Evolutionary conservation across 2,888 invertebrate species (phyloP), one percentile per base, ranked within the genome.

Genomic region (Mythimna albipuncta): DNA sequence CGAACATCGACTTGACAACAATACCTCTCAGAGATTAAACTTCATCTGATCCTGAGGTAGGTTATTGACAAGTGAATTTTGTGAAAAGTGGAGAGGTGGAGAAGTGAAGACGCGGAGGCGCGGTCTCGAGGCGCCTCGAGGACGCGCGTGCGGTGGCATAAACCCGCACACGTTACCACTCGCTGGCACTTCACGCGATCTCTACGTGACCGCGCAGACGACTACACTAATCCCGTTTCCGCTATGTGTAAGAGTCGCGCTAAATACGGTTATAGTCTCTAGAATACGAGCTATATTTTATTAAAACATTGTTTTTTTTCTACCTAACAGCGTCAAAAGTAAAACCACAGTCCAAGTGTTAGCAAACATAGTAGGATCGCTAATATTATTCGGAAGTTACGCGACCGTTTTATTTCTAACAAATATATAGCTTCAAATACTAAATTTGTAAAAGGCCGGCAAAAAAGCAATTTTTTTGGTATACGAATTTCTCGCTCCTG

Each of bases 181-280:
- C 88, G 83, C 81, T 84, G 91, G 89, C 92, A 92, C 95, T 94
- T 92, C 90, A 94, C 93, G 89, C 89, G 89, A 85, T 86, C 90
- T 89, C 91, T 94, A 95, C 95, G 95, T 95, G 95, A 94, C 95
- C 90, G 90, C 91, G 95, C 95, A 95, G 95, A 93, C 92, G 89
- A 88, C 91, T 90, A 88, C 93, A 92, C 91, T 94, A 94, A 95
- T 95, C 91, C 90, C 88, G 88, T 93, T 88, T 75, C 81, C 82
- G 82, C 87, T 87, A 89, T 84, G 85, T 85, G 83, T 85, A 86
- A 88, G 84, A 86, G 86, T 81, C 70, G 69, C 54, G 82, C 85
- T 87, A 88, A 89, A 90, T 90, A 88, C 83, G 83, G 87, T 85
- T 84, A 85, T 84, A 84, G 47, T 19, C 50, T 83, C 57, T 63